Evolutionary conservation across 2,797 vertebrate species (phyloP), one percentile per base, ranked within the genome.

Genomic region (Xyrichtys novacula): DNA sequence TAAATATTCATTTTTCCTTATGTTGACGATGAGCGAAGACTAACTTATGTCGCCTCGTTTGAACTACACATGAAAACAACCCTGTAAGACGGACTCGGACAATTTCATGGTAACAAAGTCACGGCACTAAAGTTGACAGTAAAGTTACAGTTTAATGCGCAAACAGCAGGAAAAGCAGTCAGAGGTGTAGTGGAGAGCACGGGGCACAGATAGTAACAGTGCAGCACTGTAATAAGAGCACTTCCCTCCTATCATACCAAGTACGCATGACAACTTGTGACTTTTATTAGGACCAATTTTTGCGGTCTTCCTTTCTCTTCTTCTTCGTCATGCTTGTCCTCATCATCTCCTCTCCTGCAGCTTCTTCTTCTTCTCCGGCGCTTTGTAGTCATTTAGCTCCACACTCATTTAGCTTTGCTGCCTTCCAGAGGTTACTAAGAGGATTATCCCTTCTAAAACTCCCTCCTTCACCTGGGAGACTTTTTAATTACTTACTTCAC

Each of bases 261-360:
- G 72, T 16, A 85, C 79, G 76, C 88, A 86, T 88, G 87, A 87
- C 80, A 83, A 84, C 91, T 91, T 91, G 90, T 93, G 91, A 93
- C 91, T 92, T 87, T 50, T 70, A 90, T 93, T 90, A 88, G 31
- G 71, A 59, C 22, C 43, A 54, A n/a, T 34, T 62, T 53, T 62
- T 66, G 2, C n/a, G 2, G 15, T 56, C 65, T 59, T 78, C 59
- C 57, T 43, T 81, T 75, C 14, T 44, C 50, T 57, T 46, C 50
- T 38, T 54, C 39, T 29, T 44, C 62, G 29, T 80, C 60, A 59
- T 20, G 61, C 38, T 39, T 63, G 56, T 59, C 62, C 70, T 79
- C 61, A 48, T 26, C 15, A 23, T 43, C 40, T 14, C 22, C 14
- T 17, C 15, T 19, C 15, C 26, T 1, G 9, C 16, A 7, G 8